A percentile compares a stretch with the other conserved stretches of the same genome.
These are phyloP conservation scores for Amblyjoppa fuscipennis DNA, from an alignment of 2,888 invertebrate species.

Conservation along the genomic window DNA sequence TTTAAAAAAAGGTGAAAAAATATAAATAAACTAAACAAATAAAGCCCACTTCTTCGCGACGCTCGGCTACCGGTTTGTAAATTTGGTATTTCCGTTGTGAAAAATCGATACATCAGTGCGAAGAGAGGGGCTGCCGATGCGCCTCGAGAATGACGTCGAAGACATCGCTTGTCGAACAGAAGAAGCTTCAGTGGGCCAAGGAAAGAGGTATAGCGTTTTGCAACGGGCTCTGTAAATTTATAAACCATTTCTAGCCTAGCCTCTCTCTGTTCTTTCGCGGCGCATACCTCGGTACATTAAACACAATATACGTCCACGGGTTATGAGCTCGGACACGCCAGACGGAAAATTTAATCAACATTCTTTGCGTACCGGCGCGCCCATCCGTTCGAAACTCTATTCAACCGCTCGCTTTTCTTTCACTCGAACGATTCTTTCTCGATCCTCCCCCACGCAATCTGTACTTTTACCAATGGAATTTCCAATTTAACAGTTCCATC, in stretches of 20 bases:
- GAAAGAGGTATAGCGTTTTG: conserved; percentile 90
- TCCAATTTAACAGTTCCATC: neutral
- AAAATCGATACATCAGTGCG: neutral
- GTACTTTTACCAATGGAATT: conserved; percentile 28
- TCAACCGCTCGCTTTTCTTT: neutral
- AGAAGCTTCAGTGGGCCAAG: conserved; percentile 96
- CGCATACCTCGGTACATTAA: conserved; percentile 30
- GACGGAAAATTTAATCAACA: conserved; percentile 58
- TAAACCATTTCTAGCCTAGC: conserved; percentile 8
- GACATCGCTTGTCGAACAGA: conserved; percentile 92
- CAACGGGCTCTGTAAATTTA: neutral
- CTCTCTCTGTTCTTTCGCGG: neutral
- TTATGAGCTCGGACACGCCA: conserved; percentile 24
- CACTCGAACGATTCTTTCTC: neutral
- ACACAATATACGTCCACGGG: neutral
- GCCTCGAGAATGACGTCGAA: conserved; percentile 72
- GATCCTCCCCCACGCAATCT: neutral
- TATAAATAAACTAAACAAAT: too few species aligned
- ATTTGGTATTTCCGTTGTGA: conserved; percentile 3
- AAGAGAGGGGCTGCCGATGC: neutral
- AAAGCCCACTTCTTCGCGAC: conserved; percentile 16
- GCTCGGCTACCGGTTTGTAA: neutral
- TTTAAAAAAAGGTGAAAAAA: neutral
- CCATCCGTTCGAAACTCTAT: conserved; percentile 8
- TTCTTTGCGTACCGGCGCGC: conserved; percentile 36